A percentile compares a stretch with the other conserved stretches of the same genome.
These are phyloP conservation scores for Drosophila hawaiiensis DNA, from an alignment of 2,888 invertebrate genomes.

Conservation along the genomic window DNA sequence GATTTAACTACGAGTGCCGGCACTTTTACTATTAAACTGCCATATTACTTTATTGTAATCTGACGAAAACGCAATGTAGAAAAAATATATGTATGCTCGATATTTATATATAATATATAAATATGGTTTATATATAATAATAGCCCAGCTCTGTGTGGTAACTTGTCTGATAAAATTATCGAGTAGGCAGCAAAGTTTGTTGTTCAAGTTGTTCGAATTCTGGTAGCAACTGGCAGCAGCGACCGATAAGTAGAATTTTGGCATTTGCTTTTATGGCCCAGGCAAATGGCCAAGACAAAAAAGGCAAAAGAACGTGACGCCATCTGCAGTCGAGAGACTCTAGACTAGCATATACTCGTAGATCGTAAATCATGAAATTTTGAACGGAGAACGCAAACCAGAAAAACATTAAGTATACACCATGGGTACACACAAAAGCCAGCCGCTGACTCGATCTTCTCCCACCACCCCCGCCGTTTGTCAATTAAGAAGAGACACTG, in stretches of 20 bases:
- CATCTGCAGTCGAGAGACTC: constrained; percentile 24
- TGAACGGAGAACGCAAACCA: constrained; percentile 2
- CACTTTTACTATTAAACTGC: background rate
- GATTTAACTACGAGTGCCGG: background rate
- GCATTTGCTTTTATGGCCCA: constrained; percentile 25
- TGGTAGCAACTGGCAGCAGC: constrained; percentile 16
- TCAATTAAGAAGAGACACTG: background rate
- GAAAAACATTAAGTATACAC: constrained; percentile 39
- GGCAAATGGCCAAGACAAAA: constrained; percentile 10
- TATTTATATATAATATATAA: background rate
- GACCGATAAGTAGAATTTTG: constrained; percentile 39
- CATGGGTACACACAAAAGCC: constrained; percentile 3
- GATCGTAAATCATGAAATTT: constrained; percentile 45
- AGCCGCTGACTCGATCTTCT: background rate
- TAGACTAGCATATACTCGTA: background rate
- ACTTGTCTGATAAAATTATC: constrained; percentile 26
- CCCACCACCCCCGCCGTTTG: background rate
- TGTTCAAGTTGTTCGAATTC: constrained; percentile 26
- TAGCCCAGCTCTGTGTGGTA: background rate
- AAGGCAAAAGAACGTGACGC: constrained; percentile 46
- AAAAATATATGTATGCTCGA: background rate
- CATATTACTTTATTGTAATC: background rate
- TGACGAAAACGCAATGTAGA: background rate
- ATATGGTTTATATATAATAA: background rate
- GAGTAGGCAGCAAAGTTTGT: constrained; percentile 17